phyloP scores from a whole-genome alignment of 2,113 vertebrate species.

The Irena cyanogastra region DNA sequence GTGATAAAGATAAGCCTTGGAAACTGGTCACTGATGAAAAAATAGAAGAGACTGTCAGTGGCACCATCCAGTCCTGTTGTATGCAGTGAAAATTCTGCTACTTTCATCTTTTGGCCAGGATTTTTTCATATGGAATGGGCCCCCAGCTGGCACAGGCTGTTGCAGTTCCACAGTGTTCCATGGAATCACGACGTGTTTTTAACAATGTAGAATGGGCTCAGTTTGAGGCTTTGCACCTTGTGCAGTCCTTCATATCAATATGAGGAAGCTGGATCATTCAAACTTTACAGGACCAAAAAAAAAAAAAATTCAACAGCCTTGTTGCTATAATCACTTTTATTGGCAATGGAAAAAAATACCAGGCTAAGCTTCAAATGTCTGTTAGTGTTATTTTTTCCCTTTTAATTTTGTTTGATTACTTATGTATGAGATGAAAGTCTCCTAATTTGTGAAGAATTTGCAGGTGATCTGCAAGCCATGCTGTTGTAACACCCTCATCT shows the following conservation, averaged over 20 bases:
- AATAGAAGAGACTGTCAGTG: background rate
- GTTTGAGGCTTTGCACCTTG: background rate
- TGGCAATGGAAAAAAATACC: background rate
- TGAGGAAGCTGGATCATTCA: background rate
- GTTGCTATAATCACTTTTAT: background rate
- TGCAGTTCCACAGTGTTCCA: background rate
- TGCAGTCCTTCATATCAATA: background rate
- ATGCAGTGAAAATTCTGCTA: background rate
- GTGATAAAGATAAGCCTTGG: conserved; percentile 27
- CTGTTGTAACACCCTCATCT: background rate
- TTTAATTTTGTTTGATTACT: background rate
- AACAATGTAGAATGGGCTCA: background rate
- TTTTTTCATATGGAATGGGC: background rate
- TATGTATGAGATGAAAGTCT: background rate
- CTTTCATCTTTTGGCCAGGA: background rate
- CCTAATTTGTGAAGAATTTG: background rate
- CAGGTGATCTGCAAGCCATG: background rate
- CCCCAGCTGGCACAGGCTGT: background rate
- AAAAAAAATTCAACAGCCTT: background rate
- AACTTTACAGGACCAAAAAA: background rate
- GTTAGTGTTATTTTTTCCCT: background rate
- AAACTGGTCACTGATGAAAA: conserved; percentile 20
- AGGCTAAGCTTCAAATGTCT: background rate
- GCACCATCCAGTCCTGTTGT: background rate
- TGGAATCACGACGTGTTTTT: background rate